Evolutionary conservation across 2,797 vertebrate genomes (phyloP).

Genomic region (Esox masquinongy): DNA sequence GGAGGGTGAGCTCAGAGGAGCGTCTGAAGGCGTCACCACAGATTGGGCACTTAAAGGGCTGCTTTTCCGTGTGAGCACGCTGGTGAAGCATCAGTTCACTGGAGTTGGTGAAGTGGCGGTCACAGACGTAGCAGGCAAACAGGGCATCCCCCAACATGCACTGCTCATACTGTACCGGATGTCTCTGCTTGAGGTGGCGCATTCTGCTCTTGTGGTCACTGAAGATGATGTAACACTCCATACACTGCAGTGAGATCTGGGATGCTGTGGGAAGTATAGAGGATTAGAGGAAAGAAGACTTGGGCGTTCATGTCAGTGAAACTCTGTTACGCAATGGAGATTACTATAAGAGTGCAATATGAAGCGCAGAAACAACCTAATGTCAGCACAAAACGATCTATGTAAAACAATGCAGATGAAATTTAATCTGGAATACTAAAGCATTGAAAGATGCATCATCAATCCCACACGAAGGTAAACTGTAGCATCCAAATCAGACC

Average conservation of each 20-base stretch:
- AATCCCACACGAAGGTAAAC: too few relatives aligned
- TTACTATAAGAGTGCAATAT: neutral
- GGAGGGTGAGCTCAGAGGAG: conserved; percentile 73
- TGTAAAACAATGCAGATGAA: neutral
- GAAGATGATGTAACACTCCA: conserved; percentile 85
- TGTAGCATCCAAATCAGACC: too few relatives aligned
- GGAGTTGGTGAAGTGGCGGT: conserved; percentile 81
- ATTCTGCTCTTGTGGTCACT: conserved; percentile 80
- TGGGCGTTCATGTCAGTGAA: neutral
- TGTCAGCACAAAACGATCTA: too few relatives aligned
- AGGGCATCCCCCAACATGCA: conserved; percentile 77
- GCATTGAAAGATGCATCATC: neutral
- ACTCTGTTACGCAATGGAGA: neutral
- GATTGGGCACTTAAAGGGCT: conserved; percentile 78
- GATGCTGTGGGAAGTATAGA: conserved; percentile 62
- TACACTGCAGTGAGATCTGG: conserved; percentile 78
- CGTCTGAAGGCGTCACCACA: conserved; percentile 71
- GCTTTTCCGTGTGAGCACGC: conserved; percentile 74
- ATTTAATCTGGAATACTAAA: neutral
- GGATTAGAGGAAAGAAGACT: neutral
- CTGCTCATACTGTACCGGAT: conserved; percentile 80
- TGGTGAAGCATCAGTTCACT: conserved; percentile 80
- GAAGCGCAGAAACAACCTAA: neutral
- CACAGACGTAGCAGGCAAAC: conserved; percentile 83
- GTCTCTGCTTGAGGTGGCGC: conserved; percentile 80